Evolutionary conservation across 2,888 invertebrate species (phyloP).

Genomic region (Isoperla grammatica): DNA sequence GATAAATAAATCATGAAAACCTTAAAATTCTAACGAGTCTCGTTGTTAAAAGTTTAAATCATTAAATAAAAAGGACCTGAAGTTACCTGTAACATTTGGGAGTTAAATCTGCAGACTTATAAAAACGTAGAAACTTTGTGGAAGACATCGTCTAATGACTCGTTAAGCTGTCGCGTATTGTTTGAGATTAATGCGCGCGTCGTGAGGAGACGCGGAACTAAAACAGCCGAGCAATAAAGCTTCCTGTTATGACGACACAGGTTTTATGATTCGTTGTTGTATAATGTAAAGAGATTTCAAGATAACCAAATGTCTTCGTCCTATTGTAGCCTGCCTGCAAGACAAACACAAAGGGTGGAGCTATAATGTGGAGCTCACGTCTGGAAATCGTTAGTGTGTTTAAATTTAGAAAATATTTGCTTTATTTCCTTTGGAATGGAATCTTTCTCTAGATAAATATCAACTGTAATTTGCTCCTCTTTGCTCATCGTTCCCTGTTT

Average conservation of each 20-base stretch:
- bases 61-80: no score
- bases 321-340: constrained; percentile 18
- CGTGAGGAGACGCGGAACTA: no score
- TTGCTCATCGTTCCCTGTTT: constrained; percentile 2
- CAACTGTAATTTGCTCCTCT: constrained; percentile 9
- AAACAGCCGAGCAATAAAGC: no score
- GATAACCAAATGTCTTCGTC: constrained; percentile 9
- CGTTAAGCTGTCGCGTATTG: no score
- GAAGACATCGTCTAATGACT: no score
- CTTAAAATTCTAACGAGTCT: background rate
- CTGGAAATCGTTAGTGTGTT: constrained; percentile 18
- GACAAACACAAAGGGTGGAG: constrained; percentile 12
- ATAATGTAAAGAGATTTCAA: background rate
- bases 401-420: constrained; percentile 22
- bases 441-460: constrained; percentile 14
- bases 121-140: no score
- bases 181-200: no score
- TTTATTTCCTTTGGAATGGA: constrained; percentile 21
- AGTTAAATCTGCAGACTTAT: no score
- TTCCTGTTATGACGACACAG: background rate
- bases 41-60: constrained; percentile 1
- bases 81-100: no score
- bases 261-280: constrained; percentile 6
- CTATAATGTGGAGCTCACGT: constrained; percentile 17
- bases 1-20: constrained; percentile 2